A percentile compares a stretch with the other conserved stretches of the same genome.
Evolutionary conservation across 2,113 vertebrate species (phyloP).

Genomic region (Oncorhynchus gorbuscha): DNA sequence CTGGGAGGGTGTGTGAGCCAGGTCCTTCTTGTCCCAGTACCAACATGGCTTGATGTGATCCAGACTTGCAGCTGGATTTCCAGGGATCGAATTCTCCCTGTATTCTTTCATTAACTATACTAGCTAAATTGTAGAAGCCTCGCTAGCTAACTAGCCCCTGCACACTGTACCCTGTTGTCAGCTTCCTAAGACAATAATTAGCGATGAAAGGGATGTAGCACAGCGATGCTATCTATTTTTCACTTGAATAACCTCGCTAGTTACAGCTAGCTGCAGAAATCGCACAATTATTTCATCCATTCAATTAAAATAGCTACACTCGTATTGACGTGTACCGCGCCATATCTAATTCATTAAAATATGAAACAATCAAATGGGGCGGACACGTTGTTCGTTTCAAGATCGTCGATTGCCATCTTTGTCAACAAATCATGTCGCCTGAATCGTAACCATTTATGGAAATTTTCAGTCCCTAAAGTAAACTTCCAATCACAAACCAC

Average conservation of each 20-base stretch:
- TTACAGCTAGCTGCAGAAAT: no score
- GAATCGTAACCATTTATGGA: constrained; percentile 59
- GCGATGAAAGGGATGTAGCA: background rate
- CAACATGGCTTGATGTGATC: constrained; percentile 90
- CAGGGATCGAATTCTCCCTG: constrained; percentile 86
- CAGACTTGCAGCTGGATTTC: constrained; percentile 76
- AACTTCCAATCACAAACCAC: constrained; percentile 42
- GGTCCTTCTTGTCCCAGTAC: constrained; percentile 93
- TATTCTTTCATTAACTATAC: constrained; percentile 81
- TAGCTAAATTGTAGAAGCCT: background rate
- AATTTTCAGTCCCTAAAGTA: constrained; percentile 33
- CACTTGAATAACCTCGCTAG: no score
- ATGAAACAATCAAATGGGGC: background rate
- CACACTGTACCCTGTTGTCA: background rate
- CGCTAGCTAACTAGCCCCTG: background rate
- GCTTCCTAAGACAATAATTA: background rate
- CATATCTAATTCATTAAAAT: background rate
- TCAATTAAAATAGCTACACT: background rate
- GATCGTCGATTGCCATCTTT: constrained; percentile 19
- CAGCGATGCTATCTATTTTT: no score
- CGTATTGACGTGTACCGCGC: background rate
- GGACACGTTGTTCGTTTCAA: constrained; percentile 6
- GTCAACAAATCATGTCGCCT: constrained; percentile 40
- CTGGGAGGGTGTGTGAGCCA: constrained; percentile 88
- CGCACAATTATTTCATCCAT: background rate